Evolutionary conservation across 2,797 vertebrate genomes (phyloP).

Genomic region (Odontamblyopus lacepedii): DNA sequence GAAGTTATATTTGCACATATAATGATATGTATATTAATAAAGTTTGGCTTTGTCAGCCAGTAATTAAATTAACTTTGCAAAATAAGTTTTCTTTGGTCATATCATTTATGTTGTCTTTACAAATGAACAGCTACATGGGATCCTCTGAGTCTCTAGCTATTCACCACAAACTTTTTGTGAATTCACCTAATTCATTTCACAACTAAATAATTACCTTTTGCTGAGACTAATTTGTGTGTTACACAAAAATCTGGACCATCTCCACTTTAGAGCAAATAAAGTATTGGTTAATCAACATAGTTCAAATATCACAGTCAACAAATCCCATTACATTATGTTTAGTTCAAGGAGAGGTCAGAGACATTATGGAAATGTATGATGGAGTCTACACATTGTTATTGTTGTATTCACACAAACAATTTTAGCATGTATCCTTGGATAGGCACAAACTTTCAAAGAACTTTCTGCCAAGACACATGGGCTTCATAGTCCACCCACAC

Average conservation of each 20-base stretch:
- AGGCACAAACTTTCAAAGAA: not conserved
- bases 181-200: not conserved
- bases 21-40: not conserved
- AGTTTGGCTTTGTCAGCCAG: not conserved
- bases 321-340: not conserved
- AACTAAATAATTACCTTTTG: not conserved
- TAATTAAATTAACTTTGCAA: not conserved
- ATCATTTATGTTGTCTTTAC: not conserved
- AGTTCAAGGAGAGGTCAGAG: not conserved
- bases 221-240: not conserved
- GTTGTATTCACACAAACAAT: not conserved
- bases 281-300: not conserved
- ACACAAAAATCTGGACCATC: too few species aligned
- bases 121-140: not conserved
- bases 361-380: not conserved
- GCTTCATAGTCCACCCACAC: not conserved
- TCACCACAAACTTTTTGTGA: not conserved
- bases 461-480: too few species aligned
- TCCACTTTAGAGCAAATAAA: not conserved
- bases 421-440: not conserved
- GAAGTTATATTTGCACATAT: not conserved
- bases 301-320: not conserved
- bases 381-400: not conserved
- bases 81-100: not conserved
- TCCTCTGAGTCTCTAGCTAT: not conserved